Conservation (phyloP, 2,888 invertebrate genomes). For the Megastigmus dorsalis region DNA sequence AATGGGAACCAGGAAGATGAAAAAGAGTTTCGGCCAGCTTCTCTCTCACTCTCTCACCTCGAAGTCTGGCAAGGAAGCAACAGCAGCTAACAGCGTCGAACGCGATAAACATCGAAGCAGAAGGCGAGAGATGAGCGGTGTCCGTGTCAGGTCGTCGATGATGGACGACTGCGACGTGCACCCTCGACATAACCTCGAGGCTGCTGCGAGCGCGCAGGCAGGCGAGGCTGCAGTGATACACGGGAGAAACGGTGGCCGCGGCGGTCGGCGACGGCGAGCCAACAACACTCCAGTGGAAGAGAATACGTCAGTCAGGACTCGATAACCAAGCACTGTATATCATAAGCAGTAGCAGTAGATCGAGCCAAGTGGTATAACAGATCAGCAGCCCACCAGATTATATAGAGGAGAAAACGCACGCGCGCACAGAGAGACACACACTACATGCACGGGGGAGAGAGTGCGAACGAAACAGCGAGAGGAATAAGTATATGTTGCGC, state of each 20-base stretch:
- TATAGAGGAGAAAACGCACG: background rate
- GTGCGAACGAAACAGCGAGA: background rate
- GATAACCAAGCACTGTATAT: no score
- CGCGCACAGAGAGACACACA: background rate
- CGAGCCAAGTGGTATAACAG: background rate
- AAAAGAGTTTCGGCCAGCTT: background rate
- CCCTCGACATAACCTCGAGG: conserved; percentile 39
- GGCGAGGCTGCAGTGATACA: no score
- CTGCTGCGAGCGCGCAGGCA: background rate
- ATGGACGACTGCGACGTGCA: conserved; percentile 2
- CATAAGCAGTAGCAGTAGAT: background rate
- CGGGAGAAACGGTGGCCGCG: background rate
- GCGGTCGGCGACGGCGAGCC: background rate
- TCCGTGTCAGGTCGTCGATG: conserved; percentile 24
- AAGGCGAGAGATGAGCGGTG: background rate
- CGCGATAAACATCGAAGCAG: conserved; percentile 35
- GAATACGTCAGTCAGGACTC: no score
- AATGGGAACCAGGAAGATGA: background rate
- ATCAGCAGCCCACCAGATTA: background rate
- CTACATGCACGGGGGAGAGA: background rate
- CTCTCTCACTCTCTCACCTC: conserved; percentile 13
- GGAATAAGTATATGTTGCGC: no score
- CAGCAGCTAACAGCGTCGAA: background rate
- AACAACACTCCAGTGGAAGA: no score
- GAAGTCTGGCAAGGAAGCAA: conserved; percentile 1